These are phyloP conservation scores for Martes martes DNA, from an alignment of 2,113 vertebrate genomes.

Conservation along the genomic window DNA sequence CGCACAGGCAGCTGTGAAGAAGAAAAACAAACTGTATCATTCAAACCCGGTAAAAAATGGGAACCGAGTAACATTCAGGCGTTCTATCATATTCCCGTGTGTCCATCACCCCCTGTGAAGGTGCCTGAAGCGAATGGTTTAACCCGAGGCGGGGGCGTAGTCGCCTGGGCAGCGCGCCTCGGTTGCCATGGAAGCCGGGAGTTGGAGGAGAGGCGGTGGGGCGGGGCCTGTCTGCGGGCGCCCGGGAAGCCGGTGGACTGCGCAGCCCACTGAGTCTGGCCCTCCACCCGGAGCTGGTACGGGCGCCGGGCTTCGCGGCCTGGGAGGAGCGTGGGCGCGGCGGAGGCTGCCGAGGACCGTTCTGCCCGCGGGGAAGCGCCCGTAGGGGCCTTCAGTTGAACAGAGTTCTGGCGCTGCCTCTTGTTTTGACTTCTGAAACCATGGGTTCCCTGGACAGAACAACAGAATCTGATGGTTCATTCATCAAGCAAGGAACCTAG, in stretches of 20 bases:
- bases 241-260: accelerated
- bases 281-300: accelerated
- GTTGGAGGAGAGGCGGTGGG: accelerated
- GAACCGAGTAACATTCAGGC: accelerated
- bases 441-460: not conserved
- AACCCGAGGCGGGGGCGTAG: not conserved
- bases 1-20: accelerated
- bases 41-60: accelerated
- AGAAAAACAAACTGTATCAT: accelerated
- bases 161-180: not conserved
- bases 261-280: accelerated
- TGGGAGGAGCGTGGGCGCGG: accelerated
- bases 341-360: too few relatives aligned
- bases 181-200: constrained; percentile 38
- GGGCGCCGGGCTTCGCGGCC: accelerated
- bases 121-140: not conserved
- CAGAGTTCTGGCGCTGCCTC: not conserved
- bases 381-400: accelerated
- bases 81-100: accelerated
- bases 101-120: too few relatives aligned
- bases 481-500: not conserved
- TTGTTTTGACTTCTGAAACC: not conserved
- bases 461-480: not conserved
- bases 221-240: not conserved
- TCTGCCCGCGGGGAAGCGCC: not conserved